Evolutionary conservation across 2,797 vertebrate species (phyloP), one percentile per base, ranked within the genome.

Genomic region (Lepidocolaptes lacrymiger): DNA sequence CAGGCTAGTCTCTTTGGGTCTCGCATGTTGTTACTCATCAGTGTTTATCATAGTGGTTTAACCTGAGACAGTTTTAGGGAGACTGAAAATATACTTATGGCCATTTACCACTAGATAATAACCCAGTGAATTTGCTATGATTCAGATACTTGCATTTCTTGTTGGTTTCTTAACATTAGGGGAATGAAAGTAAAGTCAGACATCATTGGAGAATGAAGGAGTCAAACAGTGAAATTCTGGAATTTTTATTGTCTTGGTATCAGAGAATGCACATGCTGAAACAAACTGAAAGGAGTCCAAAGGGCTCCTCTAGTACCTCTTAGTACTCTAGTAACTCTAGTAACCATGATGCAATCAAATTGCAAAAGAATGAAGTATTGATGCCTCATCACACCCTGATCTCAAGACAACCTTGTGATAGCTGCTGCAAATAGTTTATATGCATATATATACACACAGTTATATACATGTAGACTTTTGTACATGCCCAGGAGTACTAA

Each of bases 361-460:
- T 73, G 19, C 56, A 67, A 69, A 91, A 55, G 18, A 63, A 27
- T 54, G 21, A 62, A 36, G 7, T 27, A n/a, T 17, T 63, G 28
- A 59, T 55, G 28, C 12, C 4, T 51, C 16, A 24, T 73, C 18
- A 19, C 23, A 49, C 8, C 14, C 8, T 10, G 22, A 49, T 34
- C 32, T 79, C 28, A 52, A 69, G 17, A 91, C 17, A 54, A 63
- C 15, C n/a, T 66, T 12, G 2, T 69, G 27, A 44, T 13, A 79
- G 26, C 37, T 76, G 13, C 19, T 62, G 51, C 18, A 61, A 17
- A 14, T 74, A 56, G 48, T 30, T 24, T 28, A 23, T 51, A 14
- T 39, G 3, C 8, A 51, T 8, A 7, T 14, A 2, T 9, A 19
- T 5, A 2, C 8, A 59, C 17, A 23, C 6, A 63, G 3, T 16